Percentiles rank a stretch among this genome's conserved stretches.
Conservation (phyloP, 2,888 invertebrate species). For the Syrphus vitripennis region DNA sequence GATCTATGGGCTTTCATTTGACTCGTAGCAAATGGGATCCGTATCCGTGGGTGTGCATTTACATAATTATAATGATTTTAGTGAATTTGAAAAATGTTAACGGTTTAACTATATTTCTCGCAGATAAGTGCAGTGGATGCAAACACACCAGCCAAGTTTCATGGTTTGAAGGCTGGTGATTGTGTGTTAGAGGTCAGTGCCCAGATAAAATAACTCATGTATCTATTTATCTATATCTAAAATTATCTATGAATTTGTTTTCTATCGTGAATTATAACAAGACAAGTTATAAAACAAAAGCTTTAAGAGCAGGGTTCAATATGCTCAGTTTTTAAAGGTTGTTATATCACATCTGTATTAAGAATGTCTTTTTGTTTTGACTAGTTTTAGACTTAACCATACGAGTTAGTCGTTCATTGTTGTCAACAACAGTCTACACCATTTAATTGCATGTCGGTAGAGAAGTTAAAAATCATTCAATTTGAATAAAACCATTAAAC, state of each 20-base stretch:
- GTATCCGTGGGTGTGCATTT: constrained; percentile 87
- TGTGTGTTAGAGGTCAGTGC: constrained; percentile 87
- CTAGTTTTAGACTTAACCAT: neutral
- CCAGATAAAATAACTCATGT: no score
- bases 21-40: constrained; percentile 91
- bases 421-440: no score
- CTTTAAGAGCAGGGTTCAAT: neutral
- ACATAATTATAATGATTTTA: neutral
- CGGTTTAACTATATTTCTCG: constrained; percentile 8
- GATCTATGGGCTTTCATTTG: constrained; percentile 87
- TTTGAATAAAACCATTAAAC: no score
- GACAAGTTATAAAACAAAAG: neutral
- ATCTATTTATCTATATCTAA: neutral
- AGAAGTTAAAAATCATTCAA: no score
- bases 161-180: constrained; percentile 87
- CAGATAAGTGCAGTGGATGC: constrained; percentile 85
- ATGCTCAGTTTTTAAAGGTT: neutral
- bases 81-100: neutral
- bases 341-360: neutral
- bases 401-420: no score
- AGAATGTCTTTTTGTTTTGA: neutral
- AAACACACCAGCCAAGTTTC: constrained; percentile 84
- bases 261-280: neutral
- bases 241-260: neutral
- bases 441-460: neutral